phyloP scores from a whole-genome alignment of 2,888 invertebrate genomes.

The Ecdyonurus torrentis region DNA sequence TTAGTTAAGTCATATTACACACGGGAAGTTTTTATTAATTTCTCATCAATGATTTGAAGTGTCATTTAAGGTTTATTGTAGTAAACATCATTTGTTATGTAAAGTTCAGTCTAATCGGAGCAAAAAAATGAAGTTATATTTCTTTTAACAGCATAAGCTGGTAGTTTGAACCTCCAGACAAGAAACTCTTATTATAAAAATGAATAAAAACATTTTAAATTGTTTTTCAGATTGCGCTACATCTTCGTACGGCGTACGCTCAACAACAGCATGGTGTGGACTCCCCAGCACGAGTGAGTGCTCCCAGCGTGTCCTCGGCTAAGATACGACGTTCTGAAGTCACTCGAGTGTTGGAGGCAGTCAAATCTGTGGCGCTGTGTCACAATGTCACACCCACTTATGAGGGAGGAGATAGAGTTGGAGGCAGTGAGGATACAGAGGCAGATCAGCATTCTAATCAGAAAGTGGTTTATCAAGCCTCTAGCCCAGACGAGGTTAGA shows the following conservation, averaged over 20 bases:
- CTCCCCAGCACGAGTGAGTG: constrained; percentile 4
- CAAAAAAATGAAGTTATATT: too few relatives aligned
- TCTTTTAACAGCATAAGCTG: too few relatives aligned
- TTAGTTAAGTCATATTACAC: too few relatives aligned
- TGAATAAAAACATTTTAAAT: too few relatives aligned
- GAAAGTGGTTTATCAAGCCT: constrained; percentile 43
- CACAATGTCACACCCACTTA: constrained; percentile 98
- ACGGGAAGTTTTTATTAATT: too few relatives aligned
- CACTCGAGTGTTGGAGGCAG: constrained; percentile 70
- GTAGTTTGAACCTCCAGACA: too few relatives aligned
- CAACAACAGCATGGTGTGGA: constrained; percentile 11
- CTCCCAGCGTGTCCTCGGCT: constrained; percentile 14
- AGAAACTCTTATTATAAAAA: too few relatives aligned
- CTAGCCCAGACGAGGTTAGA: constrained; percentile 54
- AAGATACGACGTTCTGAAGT: constrained; percentile 49
- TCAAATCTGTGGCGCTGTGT: constrained; percentile 88
- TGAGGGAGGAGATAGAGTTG: constrained; percentile 33
- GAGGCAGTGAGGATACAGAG: constrained; percentile 29
- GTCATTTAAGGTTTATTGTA: too few relatives aligned
- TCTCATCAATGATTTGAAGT: too few relatives aligned
- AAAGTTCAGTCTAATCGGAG: too few relatives aligned
- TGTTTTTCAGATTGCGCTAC: constrained; percentile 26
- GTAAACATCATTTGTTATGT: too few relatives aligned
- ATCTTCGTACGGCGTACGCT: constrained; percentile 29
- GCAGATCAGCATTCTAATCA: constrained; percentile 35